Evolutionary conservation across 2,888 invertebrate genomes (phyloP), one percentile per base, ranked within the genome.

Genomic region (Ganaspis brasiliensis): DNA sequence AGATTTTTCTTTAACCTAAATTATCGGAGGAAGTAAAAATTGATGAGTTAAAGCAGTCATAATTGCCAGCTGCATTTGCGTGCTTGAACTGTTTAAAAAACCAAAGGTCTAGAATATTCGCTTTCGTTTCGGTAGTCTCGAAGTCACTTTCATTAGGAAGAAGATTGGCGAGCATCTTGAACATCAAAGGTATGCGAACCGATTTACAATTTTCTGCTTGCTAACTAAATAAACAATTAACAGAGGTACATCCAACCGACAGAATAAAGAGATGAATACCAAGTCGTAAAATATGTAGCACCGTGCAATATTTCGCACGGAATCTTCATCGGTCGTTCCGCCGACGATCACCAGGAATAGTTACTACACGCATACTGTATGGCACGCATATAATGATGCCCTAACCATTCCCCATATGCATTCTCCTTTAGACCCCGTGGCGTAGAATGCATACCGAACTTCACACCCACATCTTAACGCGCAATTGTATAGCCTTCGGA

Each of bases 381-480:
- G 78, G 77, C 73, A 61, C 75, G 78, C 70, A 35, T 74, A 73
- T 84, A 84, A 84, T 82, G 82, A 61, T 67, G 40, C 63, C 74
- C 80, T 74, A 73, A 76, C 85, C 84, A 81, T 87, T 84, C 82
- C 37, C 19, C 16, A 67, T 45, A 40, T 67, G 40, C 82, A 78
- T 82, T 77, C 72, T 78, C 79, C 80, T 83, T 83, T 79, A 75
- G 80, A 83, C 82, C 84, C 84, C 85, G 80, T 86, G 85, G 85
- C 82, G 84, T 80, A 59, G 79, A 76, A 79, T 75, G 83, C 81
- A 80, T 85, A 84, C 81, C 82, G 80, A 78, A 74, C 76, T 77
- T 79, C 40, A 81, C 79, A 83, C 85, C 45, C 63, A 45, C 87
- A 83, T 86, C 84, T 87, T 87, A 81, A 84, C 83, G 86, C 82